These are phyloP conservation scores for Battus philenor DNA, from an alignment of 1,140 invertebrate species.

Conservation along the genomic window DNA sequence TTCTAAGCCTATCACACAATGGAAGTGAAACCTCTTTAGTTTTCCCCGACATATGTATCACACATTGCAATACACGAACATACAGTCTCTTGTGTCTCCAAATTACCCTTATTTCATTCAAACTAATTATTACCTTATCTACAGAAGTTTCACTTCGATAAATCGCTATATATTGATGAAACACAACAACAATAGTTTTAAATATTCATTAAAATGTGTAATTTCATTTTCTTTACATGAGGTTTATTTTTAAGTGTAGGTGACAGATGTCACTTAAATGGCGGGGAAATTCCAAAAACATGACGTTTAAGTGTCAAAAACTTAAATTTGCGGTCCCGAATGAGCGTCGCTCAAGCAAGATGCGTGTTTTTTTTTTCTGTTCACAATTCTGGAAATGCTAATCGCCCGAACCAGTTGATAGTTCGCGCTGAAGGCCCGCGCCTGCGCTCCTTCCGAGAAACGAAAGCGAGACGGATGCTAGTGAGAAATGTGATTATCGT, in stretches of 20 bases:
- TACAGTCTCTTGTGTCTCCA: not conserved
- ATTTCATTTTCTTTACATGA: too few species aligned
- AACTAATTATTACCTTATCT: not conserved
- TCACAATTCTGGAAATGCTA: slow-evolving; percentile 64
- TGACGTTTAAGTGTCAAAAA: slow-evolving; percentile 3
- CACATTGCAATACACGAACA: too few species aligned
- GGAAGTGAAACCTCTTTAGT: not conserved
- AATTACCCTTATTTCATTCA: too few species aligned
- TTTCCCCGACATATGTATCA: too few species aligned
- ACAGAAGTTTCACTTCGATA: not conserved
- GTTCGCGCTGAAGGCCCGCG: slow-evolving; percentile 52
- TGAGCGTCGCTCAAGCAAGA: slow-evolving; percentile 3
- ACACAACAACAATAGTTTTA: slow-evolving; percentile 1
- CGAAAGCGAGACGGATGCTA: slow-evolving; percentile 65
- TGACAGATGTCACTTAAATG: not conserved
- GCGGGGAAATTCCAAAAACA: not conserved
- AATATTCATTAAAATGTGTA: too few species aligned
- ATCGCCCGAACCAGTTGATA: slow-evolving; percentile 63
- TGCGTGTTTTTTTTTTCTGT: slow-evolving; percentile 25
- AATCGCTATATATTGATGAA: slow-evolving; percentile 1
- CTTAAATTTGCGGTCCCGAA: not conserved
- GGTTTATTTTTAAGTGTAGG: too few species aligned
- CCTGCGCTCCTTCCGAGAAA: slow-evolving; percentile 58
- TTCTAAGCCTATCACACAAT: not conserved
- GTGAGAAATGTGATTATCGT: slow-evolving; percentile 69